Evolutionary conservation across 2,797 vertebrate species (phyloP).

Genomic region (Pyrocephalus nanus): DNA sequence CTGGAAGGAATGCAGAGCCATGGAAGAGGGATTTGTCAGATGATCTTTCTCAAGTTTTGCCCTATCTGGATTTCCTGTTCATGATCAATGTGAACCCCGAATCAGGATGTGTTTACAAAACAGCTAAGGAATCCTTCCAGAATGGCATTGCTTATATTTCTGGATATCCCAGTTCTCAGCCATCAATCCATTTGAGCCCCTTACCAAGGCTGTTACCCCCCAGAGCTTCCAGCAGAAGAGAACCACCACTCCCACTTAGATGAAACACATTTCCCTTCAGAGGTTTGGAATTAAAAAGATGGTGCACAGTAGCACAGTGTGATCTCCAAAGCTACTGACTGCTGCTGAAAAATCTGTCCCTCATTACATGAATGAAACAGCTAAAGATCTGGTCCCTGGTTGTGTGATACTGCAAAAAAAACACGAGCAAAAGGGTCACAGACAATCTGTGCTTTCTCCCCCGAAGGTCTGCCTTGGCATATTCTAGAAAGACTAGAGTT

Average conservation of each 20-base stretch:
- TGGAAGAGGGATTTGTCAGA: fast-evolving
- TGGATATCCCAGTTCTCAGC: background rate
- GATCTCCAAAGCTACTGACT: background rate
- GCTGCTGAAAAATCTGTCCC: background rate
- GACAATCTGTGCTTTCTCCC: background rate
- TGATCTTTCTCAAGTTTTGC: background rate
- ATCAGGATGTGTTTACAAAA: background rate
- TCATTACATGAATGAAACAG: fast-evolving
- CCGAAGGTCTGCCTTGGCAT: background rate
- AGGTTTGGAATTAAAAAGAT: background rate
- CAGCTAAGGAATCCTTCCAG: background rate
- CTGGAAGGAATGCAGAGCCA: background rate
- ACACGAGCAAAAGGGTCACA: background rate
- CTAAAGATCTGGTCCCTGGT: background rate
- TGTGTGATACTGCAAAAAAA: fast-evolving
- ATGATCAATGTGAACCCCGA: background rate
- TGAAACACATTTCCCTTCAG: background rate
- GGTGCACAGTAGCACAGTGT: background rate
- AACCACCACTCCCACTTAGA: background rate
- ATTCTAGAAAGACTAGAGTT: background rate
- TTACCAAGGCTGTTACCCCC: background rate
- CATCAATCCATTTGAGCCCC: background rate
- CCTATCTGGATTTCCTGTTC: background rate
- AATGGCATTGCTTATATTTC: background rate
- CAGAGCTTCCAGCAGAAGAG: background rate